Conservation (phyloP, 2,888 invertebrate genomes). For the Tipula vernalis region DNA sequence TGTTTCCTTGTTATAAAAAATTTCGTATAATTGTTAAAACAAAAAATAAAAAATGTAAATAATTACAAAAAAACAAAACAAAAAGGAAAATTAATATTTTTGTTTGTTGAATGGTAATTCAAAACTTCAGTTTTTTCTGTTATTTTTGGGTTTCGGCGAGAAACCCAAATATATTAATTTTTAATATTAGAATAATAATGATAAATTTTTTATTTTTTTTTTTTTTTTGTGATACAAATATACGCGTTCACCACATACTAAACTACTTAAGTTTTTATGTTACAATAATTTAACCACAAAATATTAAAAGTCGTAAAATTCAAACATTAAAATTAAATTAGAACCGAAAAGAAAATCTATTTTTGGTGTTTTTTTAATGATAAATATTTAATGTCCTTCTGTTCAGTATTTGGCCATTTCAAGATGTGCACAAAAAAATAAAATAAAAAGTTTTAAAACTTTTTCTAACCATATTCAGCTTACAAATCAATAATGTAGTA, state of each 20-base stretch:
- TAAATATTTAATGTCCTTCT: not conserved
- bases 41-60: not conserved
- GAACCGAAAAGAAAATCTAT: not conserved
- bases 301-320: not conserved
- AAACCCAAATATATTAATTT: not conserved
- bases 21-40: not conserved
- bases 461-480: no score
- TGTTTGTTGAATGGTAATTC: constrained; percentile 4
- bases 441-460: no score
- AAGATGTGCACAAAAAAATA: not conserved
- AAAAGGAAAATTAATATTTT: not conserved
- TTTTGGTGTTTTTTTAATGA: not conserved
- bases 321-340: not conserved
- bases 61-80: not conserved
- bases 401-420: not conserved
- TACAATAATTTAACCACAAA: not conserved
- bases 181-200: not conserved
- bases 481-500: no score
- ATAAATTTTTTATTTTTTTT: not conserved
- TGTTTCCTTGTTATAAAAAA: not conserved
- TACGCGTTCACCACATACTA: not conserved
- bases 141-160: not conserved
- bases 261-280: not conserved
- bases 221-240: not conserved
- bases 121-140: not conserved